Evolutionary conservation across 2,113 vertebrate species (phyloP).

Genomic region (Fregetta grallaria): DNA sequence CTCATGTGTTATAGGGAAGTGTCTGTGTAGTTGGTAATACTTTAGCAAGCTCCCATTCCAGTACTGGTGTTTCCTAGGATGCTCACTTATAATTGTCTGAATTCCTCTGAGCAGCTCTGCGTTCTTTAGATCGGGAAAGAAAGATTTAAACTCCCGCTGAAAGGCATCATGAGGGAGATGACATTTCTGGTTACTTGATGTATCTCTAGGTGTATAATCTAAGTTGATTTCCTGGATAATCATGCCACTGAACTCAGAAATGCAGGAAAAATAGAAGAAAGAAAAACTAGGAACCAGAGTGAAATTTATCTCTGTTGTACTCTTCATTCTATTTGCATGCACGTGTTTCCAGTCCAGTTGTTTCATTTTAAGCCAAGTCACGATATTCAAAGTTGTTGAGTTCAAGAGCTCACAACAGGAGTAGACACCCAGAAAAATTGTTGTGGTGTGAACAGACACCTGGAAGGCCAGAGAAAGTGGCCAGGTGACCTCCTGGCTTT

Average conservation of each 20-base stretch:
- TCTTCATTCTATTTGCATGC: neutral
- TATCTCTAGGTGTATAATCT: neutral
- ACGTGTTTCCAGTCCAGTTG: neutral
- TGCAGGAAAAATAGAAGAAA: neutral
- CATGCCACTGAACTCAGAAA: neutral
- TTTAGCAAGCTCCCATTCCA: neutral
- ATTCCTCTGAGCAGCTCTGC: neutral
- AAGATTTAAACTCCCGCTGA: constrained; percentile 36
- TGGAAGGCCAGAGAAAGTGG: neutral
- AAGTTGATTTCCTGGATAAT: neutral
- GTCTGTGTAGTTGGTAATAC: neutral
- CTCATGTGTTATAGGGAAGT: neutral
- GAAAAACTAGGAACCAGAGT: neutral
- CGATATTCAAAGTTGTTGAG: neutral
- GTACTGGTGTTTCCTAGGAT: neutral
- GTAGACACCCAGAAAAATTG: neutral
- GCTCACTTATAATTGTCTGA: neutral
- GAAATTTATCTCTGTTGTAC: neutral
- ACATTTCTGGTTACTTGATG: neutral
- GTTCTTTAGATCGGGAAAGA: neutral
- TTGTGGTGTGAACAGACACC: neutral
- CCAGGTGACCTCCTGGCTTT: neutral
- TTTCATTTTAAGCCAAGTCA: neutral
- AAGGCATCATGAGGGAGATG: neutral
- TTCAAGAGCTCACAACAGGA: neutral